These are phyloP conservation scores for Cataglyphis hispanica DNA, from an alignment of 1,140 invertebrate genomes.

Conservation along the genomic window DNA sequence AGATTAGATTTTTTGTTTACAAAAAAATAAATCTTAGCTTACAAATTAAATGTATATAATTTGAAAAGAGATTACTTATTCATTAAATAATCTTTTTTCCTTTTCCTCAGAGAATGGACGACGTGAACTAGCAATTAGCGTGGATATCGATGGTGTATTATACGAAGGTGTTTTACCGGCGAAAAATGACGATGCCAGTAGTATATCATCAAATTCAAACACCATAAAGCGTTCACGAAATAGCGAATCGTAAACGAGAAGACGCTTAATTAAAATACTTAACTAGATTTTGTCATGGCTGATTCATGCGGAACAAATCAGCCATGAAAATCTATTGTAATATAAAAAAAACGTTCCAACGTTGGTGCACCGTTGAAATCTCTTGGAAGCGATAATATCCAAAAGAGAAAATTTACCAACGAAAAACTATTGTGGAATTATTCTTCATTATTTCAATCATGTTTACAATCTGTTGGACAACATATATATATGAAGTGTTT, in stretches of 20 bases:
- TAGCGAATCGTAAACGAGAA: conserved; percentile 84
- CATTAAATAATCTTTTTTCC: not conserved
- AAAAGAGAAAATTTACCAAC: too few species aligned
- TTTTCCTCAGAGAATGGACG: conserved; percentile 86
- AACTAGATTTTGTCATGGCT: too few species aligned
- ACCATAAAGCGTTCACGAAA: conserved; percentile 82
- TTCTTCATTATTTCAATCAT: too few species aligned
- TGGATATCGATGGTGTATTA: conserved; percentile 97
- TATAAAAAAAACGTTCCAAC: not conserved
- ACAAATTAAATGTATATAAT: not conserved
- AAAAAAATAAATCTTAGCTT: not conserved
- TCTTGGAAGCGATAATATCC: not conserved
- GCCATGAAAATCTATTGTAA: conserved; percentile 4
- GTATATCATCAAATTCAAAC: conserved; percentile 64
- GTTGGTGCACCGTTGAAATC: not conserved
- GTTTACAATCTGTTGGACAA: too few species aligned
- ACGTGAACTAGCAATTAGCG: conserved; percentile 96
- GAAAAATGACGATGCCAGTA: conserved; percentile 84
- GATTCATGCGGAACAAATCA: not conserved
- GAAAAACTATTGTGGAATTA: too few species aligned
- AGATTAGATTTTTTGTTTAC: not conserved
- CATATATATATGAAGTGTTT: too few species aligned
- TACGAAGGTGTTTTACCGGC: conserved; percentile 96
- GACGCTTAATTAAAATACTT: not conserved
- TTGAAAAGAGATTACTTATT: not conserved